Evolutionary conservation across 2,797 vertebrate genomes (phyloP), one percentile per base, ranked within the genome.

Genomic region (Gallinago solitaria): DNA sequence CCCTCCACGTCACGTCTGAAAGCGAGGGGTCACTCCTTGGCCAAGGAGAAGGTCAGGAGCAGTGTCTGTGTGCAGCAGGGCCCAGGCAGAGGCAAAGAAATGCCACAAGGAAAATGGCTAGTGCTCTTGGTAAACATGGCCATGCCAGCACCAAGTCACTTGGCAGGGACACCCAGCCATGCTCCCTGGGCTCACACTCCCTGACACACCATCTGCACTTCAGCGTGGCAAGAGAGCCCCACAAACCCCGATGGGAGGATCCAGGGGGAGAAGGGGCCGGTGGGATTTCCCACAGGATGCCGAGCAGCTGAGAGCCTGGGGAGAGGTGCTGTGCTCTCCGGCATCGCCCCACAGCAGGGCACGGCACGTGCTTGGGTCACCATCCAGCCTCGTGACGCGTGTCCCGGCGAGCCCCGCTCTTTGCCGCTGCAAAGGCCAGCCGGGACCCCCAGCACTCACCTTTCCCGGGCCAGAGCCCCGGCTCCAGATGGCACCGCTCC

Each of bases 321-420:
- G 48, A 56, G 41, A 33, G 50, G 20, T 2, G 4, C 65, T 9
- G 39, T 2, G 6, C 50, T 35, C 30, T 30, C 30, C 4, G 1
- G 41, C 65, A 35, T 48, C 3, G 1, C 19, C 24, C n/a, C 50
- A 6, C 1, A 4, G 41, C 16, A 5, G 47, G 47, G 27, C 64
- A 61, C 2, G 1, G 15, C n/a, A 3, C 6, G 27, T 7, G 6
- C 27, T 1, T 2, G 3, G 13, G 50, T 27, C 50, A 65, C n/a
- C 11, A 3, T 45, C 27, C 48, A 25, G 74, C 48, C 30, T 25
- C 6, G 3, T 67, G 60, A 33, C n/a, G 2, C 2, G 10, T 20
- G 7, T 16, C 50, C 35, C 50, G 3, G 57, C 3, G 3, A 48
- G 65, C 21, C 59, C 35, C 2, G 1, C 47, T n/a, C 23, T 37